Evolutionary conservation across 2,113 vertebrate genomes (phyloP).

Genomic region (Chauna torquata): DNA sequence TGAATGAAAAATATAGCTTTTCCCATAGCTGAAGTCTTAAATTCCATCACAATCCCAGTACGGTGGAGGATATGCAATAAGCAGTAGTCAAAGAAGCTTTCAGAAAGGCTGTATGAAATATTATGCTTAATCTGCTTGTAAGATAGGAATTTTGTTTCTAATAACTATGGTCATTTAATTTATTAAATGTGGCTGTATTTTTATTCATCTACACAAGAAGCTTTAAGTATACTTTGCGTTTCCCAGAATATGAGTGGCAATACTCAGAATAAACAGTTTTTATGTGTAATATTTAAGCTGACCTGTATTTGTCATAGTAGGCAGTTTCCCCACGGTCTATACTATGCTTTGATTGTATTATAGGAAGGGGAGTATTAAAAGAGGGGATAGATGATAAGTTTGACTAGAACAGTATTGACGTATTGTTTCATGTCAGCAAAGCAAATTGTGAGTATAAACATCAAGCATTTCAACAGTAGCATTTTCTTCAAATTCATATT

Average conservation of each 20-base stretch:
- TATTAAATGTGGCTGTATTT: not conserved
- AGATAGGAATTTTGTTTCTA: not conserved
- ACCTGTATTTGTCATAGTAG: not conserved
- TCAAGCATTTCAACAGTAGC: not conserved
- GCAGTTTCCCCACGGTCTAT: not conserved
- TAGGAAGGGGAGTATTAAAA: not conserved
- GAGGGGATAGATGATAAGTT: not conserved
- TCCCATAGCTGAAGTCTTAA: not conserved
- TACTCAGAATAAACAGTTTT: not conserved
- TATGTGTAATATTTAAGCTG: not conserved
- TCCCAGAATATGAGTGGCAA: not conserved
- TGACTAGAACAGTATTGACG: not conserved
- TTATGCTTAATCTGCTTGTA: not conserved
- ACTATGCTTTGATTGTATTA: not conserved
- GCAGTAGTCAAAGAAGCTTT: not conserved
- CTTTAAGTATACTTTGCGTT: not conserved
- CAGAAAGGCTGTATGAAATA: not conserved
- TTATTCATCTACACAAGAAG: not conserved
- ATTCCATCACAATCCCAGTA: not conserved
- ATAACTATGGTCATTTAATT: not conserved
- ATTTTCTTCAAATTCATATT: not conserved
- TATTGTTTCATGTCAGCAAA: not conserved
- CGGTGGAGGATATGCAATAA: not conserved
- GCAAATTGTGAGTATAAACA: not conserved
- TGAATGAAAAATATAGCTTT: not conserved